Evolutionary conservation across 2,888 invertebrate species (phyloP).

Genomic region (Drosophila neoperkinsi): DNA sequence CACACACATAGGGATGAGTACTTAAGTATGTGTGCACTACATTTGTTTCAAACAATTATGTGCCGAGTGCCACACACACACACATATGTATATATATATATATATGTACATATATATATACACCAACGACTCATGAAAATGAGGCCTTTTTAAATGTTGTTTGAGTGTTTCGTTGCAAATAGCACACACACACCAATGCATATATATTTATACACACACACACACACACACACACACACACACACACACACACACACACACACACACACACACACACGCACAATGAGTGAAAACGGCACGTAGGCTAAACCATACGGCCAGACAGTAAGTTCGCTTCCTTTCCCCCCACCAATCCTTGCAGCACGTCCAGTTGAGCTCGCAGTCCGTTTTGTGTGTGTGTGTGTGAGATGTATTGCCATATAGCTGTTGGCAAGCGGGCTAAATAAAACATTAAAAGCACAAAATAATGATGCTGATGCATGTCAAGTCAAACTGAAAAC

Average conservation of each 20-base stretch:
- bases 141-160: slow-evolving; percentile 77
- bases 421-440: slow-evolving; percentile 68
- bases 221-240: slow-evolving; percentile 14
- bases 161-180: slow-evolving; percentile 74
- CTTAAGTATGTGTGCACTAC: slow-evolving; percentile 61
- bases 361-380: slow-evolving; percentile 38
- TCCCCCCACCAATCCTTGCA: slow-evolving; percentile 1
- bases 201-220: not conserved
- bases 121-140: slow-evolving; percentile 67
- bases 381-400: not conserved
- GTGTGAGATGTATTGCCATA: slow-evolving; percentile 52
- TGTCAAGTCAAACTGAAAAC: slow-evolving; percentile 77
- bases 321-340: slow-evolving; percentile 35
- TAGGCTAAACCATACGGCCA: slow-evolving; percentile 50
- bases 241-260: slow-evolving; percentile 17
- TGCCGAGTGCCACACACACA: slow-evolving; percentile 57
- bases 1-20: slow-evolving; percentile 16
- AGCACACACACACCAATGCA: slow-evolving; percentile 20
- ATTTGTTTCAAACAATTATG: slow-evolving; percentile 77
- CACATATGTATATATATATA: not conserved
- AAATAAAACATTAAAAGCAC: slow-evolving; percentile 78
- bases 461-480: slow-evolving; percentile 78
- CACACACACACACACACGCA: slow-evolving; percentile 14
- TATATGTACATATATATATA: no score
- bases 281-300: slow-evolving; percentile 66